Evolutionary conservation across 2,797 vertebrate species (phyloP).

Genomic region (Falco berigora): DNA sequence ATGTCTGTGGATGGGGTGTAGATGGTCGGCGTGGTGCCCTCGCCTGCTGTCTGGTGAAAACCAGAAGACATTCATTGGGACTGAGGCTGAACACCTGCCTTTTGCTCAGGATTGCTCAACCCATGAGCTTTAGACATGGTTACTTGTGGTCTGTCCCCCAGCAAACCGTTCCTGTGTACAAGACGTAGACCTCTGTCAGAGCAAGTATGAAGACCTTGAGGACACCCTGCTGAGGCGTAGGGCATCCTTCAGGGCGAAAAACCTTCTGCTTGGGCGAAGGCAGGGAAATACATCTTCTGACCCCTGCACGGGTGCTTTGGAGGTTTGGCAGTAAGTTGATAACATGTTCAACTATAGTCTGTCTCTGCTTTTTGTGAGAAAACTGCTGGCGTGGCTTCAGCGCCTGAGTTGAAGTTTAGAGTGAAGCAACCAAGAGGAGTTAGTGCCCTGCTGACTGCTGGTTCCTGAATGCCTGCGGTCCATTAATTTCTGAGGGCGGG

Average conservation of each 20-base stretch:
- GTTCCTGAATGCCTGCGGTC: neutral
- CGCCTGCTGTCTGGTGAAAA: neutral
- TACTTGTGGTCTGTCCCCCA: neutral
- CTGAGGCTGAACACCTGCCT: neutral
- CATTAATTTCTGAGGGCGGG: neutral
- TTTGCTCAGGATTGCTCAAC: neutral
- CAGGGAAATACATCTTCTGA: neutral
- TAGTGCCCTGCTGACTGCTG: neutral
- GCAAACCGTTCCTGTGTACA: neutral
- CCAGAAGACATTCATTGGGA: neutral
- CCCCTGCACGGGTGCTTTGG: neutral
- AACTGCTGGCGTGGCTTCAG: neutral
- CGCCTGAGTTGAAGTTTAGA: neutral
- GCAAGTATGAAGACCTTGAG: neutral
- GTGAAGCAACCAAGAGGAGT: neutral
- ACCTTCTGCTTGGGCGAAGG: neutral
- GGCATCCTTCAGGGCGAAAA: neutral
- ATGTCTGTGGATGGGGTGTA: neutral
- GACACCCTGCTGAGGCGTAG: neutral
- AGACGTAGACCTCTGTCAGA: neutral
- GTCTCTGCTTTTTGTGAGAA: neutral
- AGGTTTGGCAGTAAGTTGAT: neutral
- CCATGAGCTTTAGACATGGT: fast-evolving
- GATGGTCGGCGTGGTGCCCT: neutral
- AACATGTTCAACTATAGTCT: fast-evolving